phyloP scores from a whole-genome alignment of 2,113 vertebrate genomes.

The Corythornis cristatus region DNA sequence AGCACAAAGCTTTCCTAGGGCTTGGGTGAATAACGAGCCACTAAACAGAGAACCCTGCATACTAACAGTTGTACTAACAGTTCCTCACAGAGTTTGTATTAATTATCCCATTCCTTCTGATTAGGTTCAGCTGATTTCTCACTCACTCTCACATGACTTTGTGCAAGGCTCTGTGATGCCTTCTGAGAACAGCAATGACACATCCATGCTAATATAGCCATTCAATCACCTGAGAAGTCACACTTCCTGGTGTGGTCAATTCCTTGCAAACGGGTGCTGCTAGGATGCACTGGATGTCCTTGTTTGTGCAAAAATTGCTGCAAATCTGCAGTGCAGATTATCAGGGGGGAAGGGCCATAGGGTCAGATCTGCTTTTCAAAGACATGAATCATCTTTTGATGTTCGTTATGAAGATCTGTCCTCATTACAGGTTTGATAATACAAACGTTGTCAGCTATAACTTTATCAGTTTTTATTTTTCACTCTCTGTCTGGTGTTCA shows the following conservation, averaged over 20 bases:
- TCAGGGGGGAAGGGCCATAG: background rate
- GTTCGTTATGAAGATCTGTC: background rate
- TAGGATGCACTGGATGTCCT: background rate
- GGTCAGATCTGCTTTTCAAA: background rate
- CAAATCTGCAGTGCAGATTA: background rate
- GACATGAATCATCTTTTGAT: background rate
- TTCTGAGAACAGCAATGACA: constrained; percentile 29
- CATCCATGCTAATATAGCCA: background rate
- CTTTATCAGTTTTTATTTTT: background rate
- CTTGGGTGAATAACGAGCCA: constrained; percentile 2
- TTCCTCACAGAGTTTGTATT: constrained; percentile 1
- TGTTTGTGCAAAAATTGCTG: background rate
- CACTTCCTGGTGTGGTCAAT: background rate
- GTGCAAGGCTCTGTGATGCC: background rate
- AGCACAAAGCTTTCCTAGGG: background rate
- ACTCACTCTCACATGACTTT: constrained; percentile 38
- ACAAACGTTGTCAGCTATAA: background rate
- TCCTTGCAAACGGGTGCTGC: background rate
- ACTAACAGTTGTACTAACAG: constrained; percentile 15
- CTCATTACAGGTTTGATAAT: background rate
- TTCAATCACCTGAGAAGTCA: background rate
- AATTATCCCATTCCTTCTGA: constrained; percentile 47
- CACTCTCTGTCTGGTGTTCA: background rate
- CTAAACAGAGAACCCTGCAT: background rate
- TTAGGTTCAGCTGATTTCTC: constrained; percentile 60